Evolutionary conservation across 2,797 vertebrate genomes (phyloP), one percentile per base, ranked within the genome.

Genomic region (Lindbergichthys nudifrons): DNA sequence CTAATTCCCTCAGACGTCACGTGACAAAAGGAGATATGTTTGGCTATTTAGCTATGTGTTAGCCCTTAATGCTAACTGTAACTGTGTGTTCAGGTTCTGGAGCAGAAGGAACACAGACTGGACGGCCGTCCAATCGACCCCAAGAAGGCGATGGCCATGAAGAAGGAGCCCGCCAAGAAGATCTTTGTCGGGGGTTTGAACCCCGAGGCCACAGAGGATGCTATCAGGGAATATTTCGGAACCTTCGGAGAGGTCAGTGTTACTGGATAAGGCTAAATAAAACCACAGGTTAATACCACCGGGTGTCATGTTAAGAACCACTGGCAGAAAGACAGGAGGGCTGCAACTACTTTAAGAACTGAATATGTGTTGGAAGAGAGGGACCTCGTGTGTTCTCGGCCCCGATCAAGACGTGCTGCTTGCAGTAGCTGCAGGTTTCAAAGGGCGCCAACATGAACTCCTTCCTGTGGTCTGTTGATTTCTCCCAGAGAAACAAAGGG

Each of bases 81-180:
- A 13, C 16, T 39, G 16, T 70, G 2, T 14, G 0, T 92, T 14
- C 82, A 99, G 98, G 98, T 99, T 76, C 92, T 99, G 82, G 96
- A 97, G 80, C 97, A 98, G 91, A 97, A 97, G 80, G 97, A 99
- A 82, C 98, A 99, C 92, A 95, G 96, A 81, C 92, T 99, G 89
- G 98, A 99, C 72, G 98, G 98, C 10, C 94, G 97, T 84, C 96
- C 98, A 71, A 99, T 99, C 68, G 98, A 99, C 86, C 98, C 98
- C 43, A 99, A 99, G 92, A 98, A 96, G 80, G 98, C 98, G 5
- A 98, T 99, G 96, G 98, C 98, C 43, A 99, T 99, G 96, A 99
- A 98, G 91, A 99, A 98, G 68, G 98, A 99, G 74, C 95, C 97
- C 0, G 96, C 96, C 43, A 99, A 97, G 92, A 99, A 99, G 92